Percentiles rank a stretch among this genome's conserved stretches.
These are phyloP conservation scores for Encarsia formosa DNA, from an alignment of 2,888 invertebrate species.

Conservation along the genomic window DNA sequence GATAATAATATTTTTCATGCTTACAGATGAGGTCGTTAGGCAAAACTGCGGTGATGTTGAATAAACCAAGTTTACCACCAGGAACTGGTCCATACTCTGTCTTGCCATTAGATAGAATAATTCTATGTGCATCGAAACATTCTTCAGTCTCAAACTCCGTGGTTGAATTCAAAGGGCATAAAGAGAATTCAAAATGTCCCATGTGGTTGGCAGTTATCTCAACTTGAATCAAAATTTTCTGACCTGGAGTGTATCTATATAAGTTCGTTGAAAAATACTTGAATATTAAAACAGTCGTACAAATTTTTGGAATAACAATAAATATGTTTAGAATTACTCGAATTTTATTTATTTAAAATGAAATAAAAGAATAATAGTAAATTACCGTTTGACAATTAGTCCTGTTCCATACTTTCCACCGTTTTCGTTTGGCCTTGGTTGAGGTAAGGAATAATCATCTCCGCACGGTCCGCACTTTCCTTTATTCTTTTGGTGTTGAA, in stretches of 20 bases:
- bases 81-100: constrained; percentile 34
- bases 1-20: too few relatives aligned
- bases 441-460: constrained; percentile 50
- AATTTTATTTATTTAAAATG: not conserved
- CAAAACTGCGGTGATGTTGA: constrained; percentile 41
- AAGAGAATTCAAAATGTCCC: constrained; percentile 53
- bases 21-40: constrained; percentile 53
- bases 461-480: constrained; percentile 58
- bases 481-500: constrained; percentile 49
- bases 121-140: constrained; percentile 52
- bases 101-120: constrained; percentile 45
- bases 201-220: constrained; percentile 52
- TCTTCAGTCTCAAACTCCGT: constrained; percentile 52
- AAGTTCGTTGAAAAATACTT: too few relatives aligned
- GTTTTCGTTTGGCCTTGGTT: constrained; percentile 55
- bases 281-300: not conserved
- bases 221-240: constrained; percentile 42
- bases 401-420: constrained; percentile 55
- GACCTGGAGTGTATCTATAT: constrained; percentile 41
- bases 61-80: constrained; percentile 30
- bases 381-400: constrained; percentile 50
- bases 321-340: not conserved
- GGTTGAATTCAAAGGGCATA: constrained; percentile 53
- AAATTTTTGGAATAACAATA: not conserved
- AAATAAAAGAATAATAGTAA: constrained; percentile 10